Evolutionary conservation across 92 coral and sea anemone genomes (phyloP).

Genomic region (Parazoanthus darwini): DNA sequence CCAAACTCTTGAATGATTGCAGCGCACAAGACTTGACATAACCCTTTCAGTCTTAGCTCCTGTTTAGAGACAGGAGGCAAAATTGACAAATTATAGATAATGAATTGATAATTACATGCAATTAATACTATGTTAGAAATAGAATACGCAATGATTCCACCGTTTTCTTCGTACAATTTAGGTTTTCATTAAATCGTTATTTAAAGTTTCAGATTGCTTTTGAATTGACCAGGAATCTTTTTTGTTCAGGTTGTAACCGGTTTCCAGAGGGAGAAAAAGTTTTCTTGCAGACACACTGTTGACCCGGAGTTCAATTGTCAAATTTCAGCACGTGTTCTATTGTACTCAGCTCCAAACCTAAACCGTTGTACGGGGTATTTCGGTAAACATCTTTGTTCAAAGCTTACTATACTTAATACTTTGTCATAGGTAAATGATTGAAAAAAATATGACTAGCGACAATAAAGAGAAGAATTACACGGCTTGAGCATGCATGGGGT

Average conservation of each 20-base stretch:
- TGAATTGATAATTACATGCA: not conserved
- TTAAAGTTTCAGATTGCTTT: not conserved
- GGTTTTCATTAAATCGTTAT: not conserved
- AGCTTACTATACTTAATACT: not conserved
- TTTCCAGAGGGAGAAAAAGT: not conserved
- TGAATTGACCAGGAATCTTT: not conserved
- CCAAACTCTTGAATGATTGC: not conserved
- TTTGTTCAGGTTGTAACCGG: not conserved
- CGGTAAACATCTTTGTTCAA: conserved; percentile 29
- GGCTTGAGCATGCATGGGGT: not conserved
- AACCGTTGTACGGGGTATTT: conserved; percentile 15
- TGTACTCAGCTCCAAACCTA: not conserved
- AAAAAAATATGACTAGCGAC: not conserved
- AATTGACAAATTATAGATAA: not conserved
- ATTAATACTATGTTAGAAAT: not conserved
- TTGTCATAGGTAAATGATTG: not conserved
- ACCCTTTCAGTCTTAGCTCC: not conserved
- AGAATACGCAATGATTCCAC: too few species aligned
- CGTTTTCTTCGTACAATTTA: too few species aligned
- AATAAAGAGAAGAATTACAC: not conserved
- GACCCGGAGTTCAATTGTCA: conserved; percentile 22
- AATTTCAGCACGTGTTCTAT: conserved; percentile 33
- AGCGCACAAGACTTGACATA: not conserved
- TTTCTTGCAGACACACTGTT: not conserved
- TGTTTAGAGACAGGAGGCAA: not conserved